Conservation (phyloP, 1,140 invertebrate genomes). For the Drosophila pseudoobscura region DNA sequence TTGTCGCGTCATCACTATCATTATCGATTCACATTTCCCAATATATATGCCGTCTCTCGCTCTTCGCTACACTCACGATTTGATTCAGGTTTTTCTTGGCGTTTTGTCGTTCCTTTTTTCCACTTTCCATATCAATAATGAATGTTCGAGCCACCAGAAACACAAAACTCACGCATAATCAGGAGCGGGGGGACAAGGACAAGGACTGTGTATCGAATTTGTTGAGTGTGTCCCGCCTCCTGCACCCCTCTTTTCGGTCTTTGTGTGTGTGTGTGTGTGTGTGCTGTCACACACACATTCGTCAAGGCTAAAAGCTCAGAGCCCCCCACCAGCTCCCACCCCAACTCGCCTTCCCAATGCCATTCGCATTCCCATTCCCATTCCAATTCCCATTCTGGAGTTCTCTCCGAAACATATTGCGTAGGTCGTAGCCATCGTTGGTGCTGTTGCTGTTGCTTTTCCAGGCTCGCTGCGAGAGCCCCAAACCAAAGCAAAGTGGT, state of each 20-base stretch:
- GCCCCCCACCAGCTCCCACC: background rate
- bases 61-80: slow-evolving; percentile 6
- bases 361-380: background rate
- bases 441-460: slow-evolving; percentile 19
- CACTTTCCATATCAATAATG: slow-evolving; percentile 54
- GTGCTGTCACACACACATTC: too few species aligned
- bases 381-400: background rate
- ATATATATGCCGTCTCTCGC: background rate
- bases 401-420: slow-evolving; percentile 69
- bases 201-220: slow-evolving; percentile 46
- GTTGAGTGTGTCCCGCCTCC: slow-evolving; percentile 39
- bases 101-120: background rate
- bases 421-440: slow-evolving; percentile 58
- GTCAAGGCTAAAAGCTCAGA: slow-evolving; percentile 38
- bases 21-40: slow-evolving; percentile 29
- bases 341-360: background rate
- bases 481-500: slow-evolving; percentile 26
- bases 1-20: slow-evolving; percentile 43
- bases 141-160: slow-evolving; percentile 52
- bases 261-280: slow-evolving; percentile 4
- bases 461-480: slow-evolving; percentile 55
- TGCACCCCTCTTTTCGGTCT: slow-evolving; percentile 19
- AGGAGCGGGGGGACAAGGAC: slow-evolving; percentile 5
- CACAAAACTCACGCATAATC: slow-evolving; percentile 59
- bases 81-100: too few species aligned